A percentile compares a stretch with the other conserved stretches of the same genome.
Conservation (phyloP, 2,113 vertebrate species). For the Limanda limanda region DNA sequence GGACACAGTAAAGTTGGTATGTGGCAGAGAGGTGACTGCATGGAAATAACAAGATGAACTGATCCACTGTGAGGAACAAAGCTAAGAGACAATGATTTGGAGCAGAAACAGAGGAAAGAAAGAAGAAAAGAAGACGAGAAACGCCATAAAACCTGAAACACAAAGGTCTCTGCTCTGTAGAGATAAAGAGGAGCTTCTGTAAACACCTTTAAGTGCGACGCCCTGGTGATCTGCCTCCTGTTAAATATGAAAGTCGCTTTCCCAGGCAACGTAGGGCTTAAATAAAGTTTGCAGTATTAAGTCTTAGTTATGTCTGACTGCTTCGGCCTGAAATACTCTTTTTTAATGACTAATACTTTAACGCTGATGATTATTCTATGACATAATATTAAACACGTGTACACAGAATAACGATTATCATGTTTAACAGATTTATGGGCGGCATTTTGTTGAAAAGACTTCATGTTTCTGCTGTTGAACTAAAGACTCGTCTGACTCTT, state of each 20-base stretch:
- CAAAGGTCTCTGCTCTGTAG: slow-evolving; percentile 13
- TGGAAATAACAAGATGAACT: slow-evolving; percentile 51
- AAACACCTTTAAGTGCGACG: not conserved
- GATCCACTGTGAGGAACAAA: too few species aligned
- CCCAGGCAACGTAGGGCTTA: not conserved
- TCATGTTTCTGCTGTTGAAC: not conserved
- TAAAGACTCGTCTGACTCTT: not conserved
- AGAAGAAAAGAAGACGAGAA: not conserved
- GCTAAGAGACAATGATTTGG: too few species aligned
- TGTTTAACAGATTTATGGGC: not conserved
- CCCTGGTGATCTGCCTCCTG: slow-evolving; percentile 1
- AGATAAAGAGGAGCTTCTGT: slow-evolving; percentile 26
- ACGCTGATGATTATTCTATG: not conserved
- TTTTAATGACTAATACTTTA: too few species aligned
- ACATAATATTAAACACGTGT: not conserved
- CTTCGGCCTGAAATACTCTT: not conserved
- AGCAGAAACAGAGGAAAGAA: not conserved
- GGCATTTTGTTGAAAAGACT: not conserved
- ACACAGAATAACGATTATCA: not conserved
- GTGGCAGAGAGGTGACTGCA: slow-evolving; percentile 29
- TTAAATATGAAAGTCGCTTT: not conserved
- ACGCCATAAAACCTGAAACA: slow-evolving; percentile 17
- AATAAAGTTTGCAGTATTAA: slow-evolving; percentile 7
- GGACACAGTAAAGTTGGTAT: slow-evolving; percentile 64
- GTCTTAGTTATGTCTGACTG: not conserved